phyloP scores from a whole-genome alignment of 2,113 vertebrate genomes.

The Gambusia holbrooki region DNA sequence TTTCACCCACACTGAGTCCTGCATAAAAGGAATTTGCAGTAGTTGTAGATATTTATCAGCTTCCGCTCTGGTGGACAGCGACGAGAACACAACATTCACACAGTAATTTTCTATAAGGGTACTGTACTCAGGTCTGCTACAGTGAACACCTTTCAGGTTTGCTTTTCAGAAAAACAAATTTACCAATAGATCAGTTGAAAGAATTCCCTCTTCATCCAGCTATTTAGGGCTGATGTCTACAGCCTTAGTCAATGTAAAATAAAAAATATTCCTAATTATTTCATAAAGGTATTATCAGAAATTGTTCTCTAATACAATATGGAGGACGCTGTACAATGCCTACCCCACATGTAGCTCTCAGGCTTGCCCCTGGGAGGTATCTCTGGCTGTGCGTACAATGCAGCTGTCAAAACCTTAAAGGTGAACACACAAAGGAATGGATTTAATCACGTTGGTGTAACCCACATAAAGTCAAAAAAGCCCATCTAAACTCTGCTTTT shows the following conservation, averaged over 20 bases:
- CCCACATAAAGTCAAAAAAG: background rate
- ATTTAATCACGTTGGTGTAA: background rate
- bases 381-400: background rate
- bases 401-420: background rate
- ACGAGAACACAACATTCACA: background rate
- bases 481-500: background rate
- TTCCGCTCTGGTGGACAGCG: background rate
- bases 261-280: background rate
- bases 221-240: too few relatives aligned
- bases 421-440: background rate
- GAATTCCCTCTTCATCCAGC: background rate
- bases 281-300: slow-evolving; percentile 1
- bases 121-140: background rate
- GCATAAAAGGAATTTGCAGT: background rate
- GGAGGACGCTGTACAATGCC: background rate
- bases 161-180: background rate
- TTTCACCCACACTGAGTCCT: background rate
- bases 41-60: slow-evolving; percentile 2
- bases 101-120: background rate
- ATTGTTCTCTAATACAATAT: background rate
- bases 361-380: background rate
- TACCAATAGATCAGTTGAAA: background rate
- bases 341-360: background rate
- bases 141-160: background rate
- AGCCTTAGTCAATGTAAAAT: background rate